Conservation (phyloP, 92 coral and sea anemone genomes). For the Porites divaricata region DNA sequence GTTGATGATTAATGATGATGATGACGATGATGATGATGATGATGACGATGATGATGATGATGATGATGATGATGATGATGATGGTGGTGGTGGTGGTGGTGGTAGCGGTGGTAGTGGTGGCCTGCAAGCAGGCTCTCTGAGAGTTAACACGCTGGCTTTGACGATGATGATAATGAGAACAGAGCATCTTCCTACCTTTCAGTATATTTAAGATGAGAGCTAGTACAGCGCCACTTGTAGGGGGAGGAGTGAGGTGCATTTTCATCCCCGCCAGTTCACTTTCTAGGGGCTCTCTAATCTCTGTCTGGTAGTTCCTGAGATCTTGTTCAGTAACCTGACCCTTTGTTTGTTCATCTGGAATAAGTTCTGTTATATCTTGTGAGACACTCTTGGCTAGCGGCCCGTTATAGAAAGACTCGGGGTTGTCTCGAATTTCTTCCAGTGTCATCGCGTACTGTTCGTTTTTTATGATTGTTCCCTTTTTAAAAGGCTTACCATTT, state of each 20-base stretch:
- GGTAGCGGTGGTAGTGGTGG: no score
- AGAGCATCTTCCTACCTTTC: constrained; percentile 57
- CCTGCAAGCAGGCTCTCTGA: constrained; percentile 8
- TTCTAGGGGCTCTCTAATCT: constrained; percentile 46
- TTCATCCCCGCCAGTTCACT: constrained; percentile 35
- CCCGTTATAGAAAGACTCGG: constrained; percentile 76
- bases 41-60: no score
- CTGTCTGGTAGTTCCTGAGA: constrained; percentile 58
- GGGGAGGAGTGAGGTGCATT: not conserved
- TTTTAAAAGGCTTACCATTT: constrained; percentile 51
- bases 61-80: no score
- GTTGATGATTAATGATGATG: no score
- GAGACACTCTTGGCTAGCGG: constrained; percentile 71
- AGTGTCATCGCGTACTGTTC: constrained; percentile 78
- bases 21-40: no score
- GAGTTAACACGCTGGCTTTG: constrained; percentile 13
- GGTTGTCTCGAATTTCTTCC: constrained; percentile 68
- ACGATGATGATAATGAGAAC: no score
- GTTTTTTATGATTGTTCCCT: constrained; percentile 68
- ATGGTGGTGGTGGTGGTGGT: no score
- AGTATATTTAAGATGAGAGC: constrained; percentile 80
- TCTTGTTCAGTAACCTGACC: constrained; percentile 77
- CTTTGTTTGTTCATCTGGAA: constrained; percentile 39
- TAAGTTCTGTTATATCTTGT: constrained; percentile 41
- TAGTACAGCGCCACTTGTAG: constrained; percentile 80